Evolutionary conservation across 1,140 invertebrate genomes (phyloP).

Genomic region (Acromyrmex heyeri): DNA sequence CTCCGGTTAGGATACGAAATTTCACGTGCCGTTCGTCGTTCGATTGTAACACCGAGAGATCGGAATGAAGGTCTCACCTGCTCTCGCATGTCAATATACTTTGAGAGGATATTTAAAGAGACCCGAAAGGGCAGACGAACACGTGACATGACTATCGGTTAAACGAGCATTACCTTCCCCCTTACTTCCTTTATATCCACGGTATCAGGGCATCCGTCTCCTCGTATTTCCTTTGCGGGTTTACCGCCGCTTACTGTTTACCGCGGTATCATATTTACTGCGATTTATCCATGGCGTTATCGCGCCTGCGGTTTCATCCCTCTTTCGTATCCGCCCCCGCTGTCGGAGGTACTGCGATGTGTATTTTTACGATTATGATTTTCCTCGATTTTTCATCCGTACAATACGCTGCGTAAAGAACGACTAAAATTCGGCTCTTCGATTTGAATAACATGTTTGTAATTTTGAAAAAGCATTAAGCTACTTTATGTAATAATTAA

Average conservation of each 20-base stretch:
- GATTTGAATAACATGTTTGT: background rate
- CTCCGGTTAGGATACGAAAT: background rate
- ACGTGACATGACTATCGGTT: constrained; percentile 29
- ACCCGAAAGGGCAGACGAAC: constrained; percentile 32
- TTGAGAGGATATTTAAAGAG: constrained; percentile 50
- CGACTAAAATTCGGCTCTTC: background rate
- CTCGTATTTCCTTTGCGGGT: constrained; percentile 52
- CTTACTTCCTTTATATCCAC: background rate
- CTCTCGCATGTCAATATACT: background rate
- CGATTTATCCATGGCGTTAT: constrained; percentile 37
- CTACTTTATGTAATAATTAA: too few species aligned
- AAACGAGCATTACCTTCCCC: constrained; percentile 24
- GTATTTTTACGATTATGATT: constrained; percentile 40
- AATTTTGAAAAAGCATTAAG: background rate
- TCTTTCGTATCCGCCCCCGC: background rate
- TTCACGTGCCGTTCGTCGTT: background rate
- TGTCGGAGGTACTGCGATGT: background rate
- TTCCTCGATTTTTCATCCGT: background rate
- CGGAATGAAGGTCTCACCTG: background rate
- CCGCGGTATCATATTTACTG: constrained; percentile 52
- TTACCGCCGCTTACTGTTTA: constrained; percentile 49
- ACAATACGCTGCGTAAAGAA: background rate
- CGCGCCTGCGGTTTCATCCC: constrained; percentile 26
- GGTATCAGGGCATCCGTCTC: background rate
- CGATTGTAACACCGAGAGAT: background rate